Percentiles rank a stretch among this genome's conserved stretches.
phyloP scores from a whole-genome alignment of 2,113 vertebrate species.

The Lipophrys pholis region DNA sequence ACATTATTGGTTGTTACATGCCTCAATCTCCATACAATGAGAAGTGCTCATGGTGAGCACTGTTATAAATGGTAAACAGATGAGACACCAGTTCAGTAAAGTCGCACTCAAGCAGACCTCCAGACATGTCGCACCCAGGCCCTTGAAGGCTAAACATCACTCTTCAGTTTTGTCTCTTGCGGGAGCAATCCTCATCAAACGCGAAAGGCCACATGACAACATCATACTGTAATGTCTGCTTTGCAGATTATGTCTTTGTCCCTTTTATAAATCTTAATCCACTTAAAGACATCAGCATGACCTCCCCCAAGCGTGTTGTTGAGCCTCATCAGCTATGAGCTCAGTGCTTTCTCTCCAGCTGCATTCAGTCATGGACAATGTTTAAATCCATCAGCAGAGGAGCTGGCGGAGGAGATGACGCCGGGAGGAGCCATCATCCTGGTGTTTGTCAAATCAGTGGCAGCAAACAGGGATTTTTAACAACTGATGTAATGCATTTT shows the following conservation, averaged over 20 bases:
- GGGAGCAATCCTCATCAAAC: neutral
- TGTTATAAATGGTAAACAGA: too few species aligned
- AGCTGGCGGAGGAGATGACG: constrained; percentile 33
- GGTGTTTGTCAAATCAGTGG: constrained; percentile 32
- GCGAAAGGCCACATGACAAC: neutral
- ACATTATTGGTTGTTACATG: too few species aligned
- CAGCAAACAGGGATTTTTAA: neutral
- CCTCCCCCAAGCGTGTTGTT: constrained; percentile 6
- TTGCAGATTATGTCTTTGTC: constrained; percentile 17
- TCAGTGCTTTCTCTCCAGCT: constrained; percentile 41
- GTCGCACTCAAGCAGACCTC: too few species aligned
- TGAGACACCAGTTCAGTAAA: too few species aligned
- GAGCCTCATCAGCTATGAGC: constrained; percentile 32
- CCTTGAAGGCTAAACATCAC: too few species aligned
- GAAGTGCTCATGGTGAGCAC: too few species aligned
- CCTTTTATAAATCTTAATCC: constrained; percentile 18
- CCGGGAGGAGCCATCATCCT: constrained; percentile 32
- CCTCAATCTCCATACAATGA: too few species aligned
- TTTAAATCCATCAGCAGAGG: constrained; percentile 38
- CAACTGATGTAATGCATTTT: constrained; percentile 30
- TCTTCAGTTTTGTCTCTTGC: neutral
- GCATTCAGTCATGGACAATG: constrained; percentile 25
- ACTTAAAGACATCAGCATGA: neutral
- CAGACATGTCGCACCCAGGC: too few species aligned
- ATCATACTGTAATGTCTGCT: neutral